Percentiles rank a stretch among this genome's conserved stretches.
Conservation (phyloP, 2,113 vertebrate species). For the Notarius lentiginosus region DNA sequence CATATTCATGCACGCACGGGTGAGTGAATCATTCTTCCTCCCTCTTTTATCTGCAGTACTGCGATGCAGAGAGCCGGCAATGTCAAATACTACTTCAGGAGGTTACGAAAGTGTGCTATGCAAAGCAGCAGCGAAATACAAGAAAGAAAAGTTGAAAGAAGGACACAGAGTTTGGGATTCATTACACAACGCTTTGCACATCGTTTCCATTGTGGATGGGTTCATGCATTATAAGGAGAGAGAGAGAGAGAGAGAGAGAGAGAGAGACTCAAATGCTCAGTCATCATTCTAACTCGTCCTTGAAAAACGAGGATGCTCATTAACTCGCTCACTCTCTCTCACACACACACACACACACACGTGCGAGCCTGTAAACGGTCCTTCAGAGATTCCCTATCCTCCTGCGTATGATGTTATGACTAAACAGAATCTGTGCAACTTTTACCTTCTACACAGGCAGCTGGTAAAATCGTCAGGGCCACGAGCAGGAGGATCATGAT, state of each 20-base stretch:
- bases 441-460: slow-evolving; percentile 84
- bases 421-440: slow-evolving; percentile 19
- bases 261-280: slow-evolving; percentile 16
- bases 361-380: slow-evolving; percentile 61
- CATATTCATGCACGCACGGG: slow-evolving; percentile 3
- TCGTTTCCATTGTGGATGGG: neutral
- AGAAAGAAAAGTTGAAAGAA: slow-evolving; percentile 48
- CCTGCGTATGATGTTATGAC: neutral
- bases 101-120: slow-evolving; percentile 26
- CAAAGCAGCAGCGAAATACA: slow-evolving; percentile 58
- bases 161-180: slow-evolving; percentile 20
- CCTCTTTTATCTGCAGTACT: slow-evolving; percentile 43
- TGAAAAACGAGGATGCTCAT: slow-evolving; percentile 17
- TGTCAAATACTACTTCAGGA: slow-evolving; percentile 27
- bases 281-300: slow-evolving; percentile 15
- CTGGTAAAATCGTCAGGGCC: slow-evolving; percentile 76
- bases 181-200: slow-evolving; percentile 44
- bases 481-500: slow-evolving; percentile 80
- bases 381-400: neutral
- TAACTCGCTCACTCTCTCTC: neutral
- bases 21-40: slow-evolving; percentile 24
- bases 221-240: neutral
- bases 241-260: slow-evolving; percentile 39
- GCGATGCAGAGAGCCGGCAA: slow-evolving; percentile 31
- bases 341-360: slow-evolving; percentile 81